Conservation (phyloP, 2,797 vertebrate genomes). For the Dipus sagitta region DNA sequence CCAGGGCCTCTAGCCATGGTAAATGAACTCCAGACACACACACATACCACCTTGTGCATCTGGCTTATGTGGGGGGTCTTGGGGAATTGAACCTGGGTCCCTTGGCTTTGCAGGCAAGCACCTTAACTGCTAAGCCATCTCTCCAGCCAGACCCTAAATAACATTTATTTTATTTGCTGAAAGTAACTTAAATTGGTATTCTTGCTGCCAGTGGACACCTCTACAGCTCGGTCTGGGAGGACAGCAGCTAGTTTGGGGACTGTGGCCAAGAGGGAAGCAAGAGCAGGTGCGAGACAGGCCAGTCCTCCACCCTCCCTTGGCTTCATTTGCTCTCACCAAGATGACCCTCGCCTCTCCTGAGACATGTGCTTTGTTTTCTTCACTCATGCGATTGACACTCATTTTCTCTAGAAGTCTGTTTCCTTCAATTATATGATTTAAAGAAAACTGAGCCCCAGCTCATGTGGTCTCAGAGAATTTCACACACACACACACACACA, state of each 20-base stretch:
- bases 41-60: too few species aligned
- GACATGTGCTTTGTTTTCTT: slow-evolving; percentile 35
- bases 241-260: background rate
- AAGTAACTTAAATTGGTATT: background rate
- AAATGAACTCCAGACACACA: too few species aligned
- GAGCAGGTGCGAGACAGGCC: background rate
- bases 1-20: too few species aligned
- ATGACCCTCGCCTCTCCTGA: background rate
- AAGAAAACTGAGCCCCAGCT: slow-evolving; percentile 51
- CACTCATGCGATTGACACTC: background rate
- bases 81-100: too few species aligned
- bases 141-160: too few species aligned
- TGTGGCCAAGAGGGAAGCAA: background rate
- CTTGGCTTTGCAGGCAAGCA: too few species aligned
- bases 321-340: background rate
- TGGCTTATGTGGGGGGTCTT: too few species aligned
- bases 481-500: background rate
- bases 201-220: background rate
- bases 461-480: slow-evolving; percentile 36
- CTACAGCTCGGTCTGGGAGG: background rate
- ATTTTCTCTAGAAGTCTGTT: slow-evolving; percentile 17
- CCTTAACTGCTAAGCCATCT: too few species aligned
- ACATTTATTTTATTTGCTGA: background rate
- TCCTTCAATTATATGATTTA: background rate
- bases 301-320: background rate